A percentile compares a stretch with the other conserved stretches of the same genome.
Conservation (phyloP, 2,888 invertebrate species). For the Spisula solida region DNA sequence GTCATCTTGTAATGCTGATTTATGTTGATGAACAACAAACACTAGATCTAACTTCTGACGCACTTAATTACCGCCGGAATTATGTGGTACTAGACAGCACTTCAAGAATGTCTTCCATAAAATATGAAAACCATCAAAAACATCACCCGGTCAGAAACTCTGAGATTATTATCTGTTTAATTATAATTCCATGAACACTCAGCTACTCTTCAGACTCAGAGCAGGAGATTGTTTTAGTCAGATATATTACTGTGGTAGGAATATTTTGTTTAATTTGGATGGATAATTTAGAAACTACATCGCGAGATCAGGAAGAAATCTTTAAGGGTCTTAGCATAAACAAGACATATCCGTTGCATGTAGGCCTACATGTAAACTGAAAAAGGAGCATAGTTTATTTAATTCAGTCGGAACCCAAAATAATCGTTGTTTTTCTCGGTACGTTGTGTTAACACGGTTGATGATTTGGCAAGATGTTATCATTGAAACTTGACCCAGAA, state of each 20-base stretch:
- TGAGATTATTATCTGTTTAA: neutral
- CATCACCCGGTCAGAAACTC: neutral
- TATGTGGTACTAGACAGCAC: neutral
- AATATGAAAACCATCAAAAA: neutral
- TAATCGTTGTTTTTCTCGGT: neutral
- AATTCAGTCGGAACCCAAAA: too few relatives aligned
- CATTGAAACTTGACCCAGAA: neutral
- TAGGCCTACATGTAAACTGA: too few relatives aligned
- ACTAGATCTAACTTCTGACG: neutral
- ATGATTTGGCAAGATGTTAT: slow-evolving; percentile 1
- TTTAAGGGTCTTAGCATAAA: neutral
- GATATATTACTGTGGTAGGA: too few relatives aligned
- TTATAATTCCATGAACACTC: too few relatives aligned
- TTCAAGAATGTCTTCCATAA: neutral
- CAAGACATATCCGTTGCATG: too few relatives aligned
- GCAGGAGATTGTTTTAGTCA: too few relatives aligned
- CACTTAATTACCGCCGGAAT: neutral
- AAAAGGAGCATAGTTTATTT: too few relatives aligned
- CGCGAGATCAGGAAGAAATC: neutral
- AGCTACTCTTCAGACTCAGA: too few relatives aligned
- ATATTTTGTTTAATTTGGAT: too few relatives aligned
- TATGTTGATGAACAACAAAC: neutral
- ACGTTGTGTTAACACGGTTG: neutral
- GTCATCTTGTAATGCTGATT: neutral
- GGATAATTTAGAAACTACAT: neutral